A percentile compares a stretch with the other conserved stretches of the same genome.
Evolutionary conservation across 2,888 invertebrate genomes (phyloP).

Genomic region (Aspidiotus rigidus): DNA sequence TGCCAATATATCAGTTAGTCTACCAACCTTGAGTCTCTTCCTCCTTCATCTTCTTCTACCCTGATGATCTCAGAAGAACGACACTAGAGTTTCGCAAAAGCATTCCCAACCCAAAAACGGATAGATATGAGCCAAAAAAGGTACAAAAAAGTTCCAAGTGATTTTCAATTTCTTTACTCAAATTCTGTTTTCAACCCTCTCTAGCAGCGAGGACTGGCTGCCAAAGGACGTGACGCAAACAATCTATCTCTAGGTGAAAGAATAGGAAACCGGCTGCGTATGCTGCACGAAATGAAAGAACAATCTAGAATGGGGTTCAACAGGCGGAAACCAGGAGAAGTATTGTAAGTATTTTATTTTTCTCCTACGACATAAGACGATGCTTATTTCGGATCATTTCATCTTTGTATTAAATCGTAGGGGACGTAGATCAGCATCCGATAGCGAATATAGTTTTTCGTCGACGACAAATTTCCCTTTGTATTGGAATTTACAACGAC

Average conservation of each 20-base stretch:
- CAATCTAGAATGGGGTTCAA: constrained; percentile 15
- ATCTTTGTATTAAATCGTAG: constrained; percentile 5
- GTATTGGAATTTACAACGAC: constrained; percentile 22
- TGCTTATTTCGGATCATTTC: neutral
- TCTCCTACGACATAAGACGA: neutral
- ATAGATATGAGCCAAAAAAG: too few relatives aligned
- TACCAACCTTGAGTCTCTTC: too few relatives aligned
- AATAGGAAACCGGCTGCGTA: constrained; percentile 24
- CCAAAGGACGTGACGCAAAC: constrained; percentile 18
- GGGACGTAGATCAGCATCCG: constrained; percentile 24
- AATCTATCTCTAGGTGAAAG: constrained; percentile 21
- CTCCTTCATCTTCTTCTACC: too few relatives aligned
- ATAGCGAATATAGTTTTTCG: constrained; percentile 27
- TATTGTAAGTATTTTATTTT: constrained; percentile 14
- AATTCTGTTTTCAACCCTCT: neutral
- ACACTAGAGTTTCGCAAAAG: too few relatives aligned
- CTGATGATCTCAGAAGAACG: too few relatives aligned
- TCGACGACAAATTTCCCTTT: constrained; percentile 23
- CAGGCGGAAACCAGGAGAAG: constrained; percentile 18
- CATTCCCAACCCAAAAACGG: too few relatives aligned
- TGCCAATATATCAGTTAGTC: too few relatives aligned
- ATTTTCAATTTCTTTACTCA: too few relatives aligned
- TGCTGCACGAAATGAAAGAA: constrained; percentile 29
- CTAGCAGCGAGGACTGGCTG: constrained; percentile 17
- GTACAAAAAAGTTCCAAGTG: too few relatives aligned